Base-by-base conservation (phyloP, 23 tunicate species). In the Aplidium turbinatum region DNA sequence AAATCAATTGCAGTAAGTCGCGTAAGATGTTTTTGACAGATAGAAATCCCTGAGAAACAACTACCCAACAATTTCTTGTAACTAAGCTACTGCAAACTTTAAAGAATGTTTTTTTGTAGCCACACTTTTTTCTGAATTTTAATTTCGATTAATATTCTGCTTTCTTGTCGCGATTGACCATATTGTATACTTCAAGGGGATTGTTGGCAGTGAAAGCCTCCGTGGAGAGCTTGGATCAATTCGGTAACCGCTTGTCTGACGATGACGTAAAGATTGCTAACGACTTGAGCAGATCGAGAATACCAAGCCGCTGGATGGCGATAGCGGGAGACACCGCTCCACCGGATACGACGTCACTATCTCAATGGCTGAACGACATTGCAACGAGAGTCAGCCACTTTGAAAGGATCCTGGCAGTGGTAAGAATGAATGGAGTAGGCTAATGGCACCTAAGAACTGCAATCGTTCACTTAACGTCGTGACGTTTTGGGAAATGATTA, bases 321-420 rank as follows among this genome's bases (percentile, higher is more conserved):
- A 71, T 82, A 5, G 97, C 97, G 9, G 97, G 97, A 0, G 81
- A 71, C 27, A 76, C 85, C 26, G 85, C 89, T 19, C 89, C 89
- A 20, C 97, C 97, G 3, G 74, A 77, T 35, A 52, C 84, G 0
- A 77, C 85, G 50, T 64, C 89, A 0, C 48, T 90, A 46, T 77
- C 89, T 1, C 77, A 78, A 45, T 90, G 97, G 97, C 42, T 90
- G 63, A 72, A 78, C 54, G 97, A 90, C 47, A 31, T 90, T 11
- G 57, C 77, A 2, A 23, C 31, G 11, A 51, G 97, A 32, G 80
- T 75, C 21, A 69, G 73, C 26, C 97, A 90, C 52, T 82, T 90
- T 53, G 97, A 90, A 63, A 51, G 97, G 24, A 90, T 90, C 31
- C 71, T 90, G 30, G 80, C 80, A 1, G 27, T 90, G 81, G 97